Evolutionary conservation across 2,888 invertebrate species (phyloP), one percentile per base, ranked within the genome.

Genomic region (Aelia acuminata): DNA sequence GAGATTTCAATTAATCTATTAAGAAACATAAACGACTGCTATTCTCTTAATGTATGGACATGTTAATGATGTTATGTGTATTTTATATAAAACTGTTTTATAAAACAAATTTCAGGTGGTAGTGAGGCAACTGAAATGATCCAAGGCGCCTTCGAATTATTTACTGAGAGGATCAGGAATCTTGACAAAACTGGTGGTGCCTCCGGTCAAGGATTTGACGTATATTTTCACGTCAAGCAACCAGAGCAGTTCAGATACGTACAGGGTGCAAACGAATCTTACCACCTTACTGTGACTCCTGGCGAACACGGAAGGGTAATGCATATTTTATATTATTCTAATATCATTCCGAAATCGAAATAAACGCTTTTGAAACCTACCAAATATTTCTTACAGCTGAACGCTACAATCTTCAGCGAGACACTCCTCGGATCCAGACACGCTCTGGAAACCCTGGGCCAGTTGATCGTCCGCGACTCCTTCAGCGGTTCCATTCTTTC

Each of bases 381-480:
- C 7, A 53, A 1, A 39, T 48, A 3, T 22, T 80, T 70, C 20
- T 48, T 84, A 49, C 88, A 93, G 92, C 53, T 93, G 1, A 93
- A 94, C 88, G 94, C 94, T 0, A 93, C 93, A 0, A 93, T 96
- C 88, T 91, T 91, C 0, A 94, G 95, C 0, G 92, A 92, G 8
- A 94, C 93, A 4, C 96, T 94, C 92, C 96, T 95, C 91, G 96
- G 96, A 0, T 95, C 94, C 0, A 94, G 97, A 0, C 96, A 97
- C 91, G 96, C 94, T 0, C 92, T 97, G 63, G 97, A 97, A 92
- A 95, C 96, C 0, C 93, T 97, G 53, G 94, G 94, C 1, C 97
- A 97, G 91, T 92, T 97, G 85, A 94, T 96, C 63, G 93, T 96
- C 7, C 95, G 93, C 90, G 95, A 96, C 90, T 94, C 95, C 89